phyloP scores from a whole-genome alignment of 1,140 invertebrate species.

The Helicoverpa armigera region DNA sequence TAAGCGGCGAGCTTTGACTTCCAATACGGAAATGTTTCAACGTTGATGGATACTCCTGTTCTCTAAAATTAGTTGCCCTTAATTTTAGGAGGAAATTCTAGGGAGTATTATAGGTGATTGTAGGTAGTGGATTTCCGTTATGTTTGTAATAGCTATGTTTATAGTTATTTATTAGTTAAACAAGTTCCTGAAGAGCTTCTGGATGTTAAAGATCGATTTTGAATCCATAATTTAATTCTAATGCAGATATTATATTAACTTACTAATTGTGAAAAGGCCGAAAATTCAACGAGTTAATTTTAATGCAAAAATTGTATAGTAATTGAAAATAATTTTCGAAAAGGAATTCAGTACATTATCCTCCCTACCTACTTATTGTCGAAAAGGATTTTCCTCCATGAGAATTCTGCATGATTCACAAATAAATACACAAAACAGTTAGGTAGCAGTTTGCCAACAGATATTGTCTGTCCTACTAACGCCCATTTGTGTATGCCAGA shows the following conservation, averaged over 20 bases:
- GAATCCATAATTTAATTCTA: too few species aligned
- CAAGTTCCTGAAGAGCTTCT: too few species aligned
- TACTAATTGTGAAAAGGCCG: too few species aligned
- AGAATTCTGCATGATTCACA: conserved; percentile 14
- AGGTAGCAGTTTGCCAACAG: not conserved
- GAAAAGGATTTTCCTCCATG: not conserved
- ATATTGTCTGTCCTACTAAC: conserved; percentile 21
- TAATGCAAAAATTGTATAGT: too few species aligned
- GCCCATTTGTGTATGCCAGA: not conserved
- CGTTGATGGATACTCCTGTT: conserved; percentile 12
- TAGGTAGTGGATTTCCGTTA: not conserved
- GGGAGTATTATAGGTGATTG: not conserved
- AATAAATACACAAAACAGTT: not conserved
- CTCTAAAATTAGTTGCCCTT: conserved; percentile 27
- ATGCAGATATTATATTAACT: too few species aligned
- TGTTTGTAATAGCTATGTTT: too few species aligned
- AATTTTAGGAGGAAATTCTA: not conserved
- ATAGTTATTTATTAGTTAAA: not conserved
- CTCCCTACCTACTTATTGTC: not conserved
- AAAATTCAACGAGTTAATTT: too few species aligned
- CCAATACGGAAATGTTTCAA: not conserved
- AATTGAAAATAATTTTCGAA: too few species aligned
- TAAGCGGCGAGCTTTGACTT: not conserved
- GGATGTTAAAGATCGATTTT: too few species aligned
- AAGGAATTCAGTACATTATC: too few species aligned